Evolutionary conservation across 1,140 invertebrate genomes (phyloP), one percentile per base, ranked within the genome.

Genomic region (Steinernema khuongi): DNA sequence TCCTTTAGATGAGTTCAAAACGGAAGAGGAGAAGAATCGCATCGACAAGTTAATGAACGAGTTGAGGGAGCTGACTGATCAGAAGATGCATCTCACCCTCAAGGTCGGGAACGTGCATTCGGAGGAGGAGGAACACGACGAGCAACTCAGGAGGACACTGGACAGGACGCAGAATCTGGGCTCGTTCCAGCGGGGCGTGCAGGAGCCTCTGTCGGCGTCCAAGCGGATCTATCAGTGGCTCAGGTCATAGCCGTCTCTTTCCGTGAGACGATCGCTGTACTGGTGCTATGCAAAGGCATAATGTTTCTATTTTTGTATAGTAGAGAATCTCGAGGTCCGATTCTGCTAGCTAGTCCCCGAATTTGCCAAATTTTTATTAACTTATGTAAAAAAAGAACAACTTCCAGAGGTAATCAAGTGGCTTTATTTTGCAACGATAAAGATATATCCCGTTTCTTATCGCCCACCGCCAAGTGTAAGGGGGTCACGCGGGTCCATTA

Each of bases 11-110:
- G 50, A 60, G 19, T 7, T 60, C 7, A 60, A 60, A 60, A 60
- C 50, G 2, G 50, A 60, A 60, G 50, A 60, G 11, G 50, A 60
- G 22, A 60, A 60, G 50, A 60, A 26, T 4, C 50, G 26, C 50
- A 60, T 60, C 22, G 50, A 60, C 50, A 60, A 60, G 19, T 2
- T 60, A 22, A 60, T 60, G 50, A 60, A 60, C 50, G 50, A 60
- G 19, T 22, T 60, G 11, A 7, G 50, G 7, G 50, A 60, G 7
- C 14, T 60, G 11, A 60, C 50, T 22, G 26, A 60, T 26, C 11
- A 60, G 50, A 60, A 60, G 50, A 7, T 60, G 7, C 50, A 60
- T 60, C 19, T 60, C 14, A 60, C 50, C 11, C 50, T 60, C 50
- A 60, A 60, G 50, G 50, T 60, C 50, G 50, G 50, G 2, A 60